phyloP scores from a whole-genome alignment of 2,888 invertebrate genomes.

The Zootermopsis nevadensis region DNA sequence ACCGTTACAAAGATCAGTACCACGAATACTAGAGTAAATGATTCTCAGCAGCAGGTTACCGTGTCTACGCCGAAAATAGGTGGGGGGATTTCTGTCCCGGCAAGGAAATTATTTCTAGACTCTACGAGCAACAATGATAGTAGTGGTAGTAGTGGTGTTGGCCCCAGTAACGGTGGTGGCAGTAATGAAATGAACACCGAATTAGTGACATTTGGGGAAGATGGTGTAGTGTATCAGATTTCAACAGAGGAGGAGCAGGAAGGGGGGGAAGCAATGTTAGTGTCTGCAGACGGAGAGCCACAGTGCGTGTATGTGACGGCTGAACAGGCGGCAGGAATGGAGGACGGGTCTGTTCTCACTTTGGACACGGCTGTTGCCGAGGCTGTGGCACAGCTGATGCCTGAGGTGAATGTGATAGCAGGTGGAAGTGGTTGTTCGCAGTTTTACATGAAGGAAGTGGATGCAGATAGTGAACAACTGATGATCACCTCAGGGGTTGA shows the following conservation, averaged over 20 bases:
- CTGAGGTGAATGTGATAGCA: conserved; percentile 61
- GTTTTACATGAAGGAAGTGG: conserved; percentile 63
- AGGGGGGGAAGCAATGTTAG: conserved; percentile 59
- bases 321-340: conserved; percentile 65
- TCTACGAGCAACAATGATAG: not conserved
- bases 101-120: conserved; percentile 49
- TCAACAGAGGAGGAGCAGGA: conserved; percentile 44
- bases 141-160: not conserved
- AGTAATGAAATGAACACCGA: conserved; percentile 58
- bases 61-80: conserved; percentile 24
- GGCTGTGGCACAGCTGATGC: conserved; percentile 69
- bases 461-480: conserved; percentile 54
- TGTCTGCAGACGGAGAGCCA: conserved; percentile 73
- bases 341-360: conserved; percentile 62
- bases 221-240: conserved; percentile 83
- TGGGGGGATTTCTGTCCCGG: conserved; percentile 49
- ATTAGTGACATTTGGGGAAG: conserved; percentile 83
- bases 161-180: not conserved
- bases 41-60: conserved; percentile 28
- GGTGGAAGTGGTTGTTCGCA: conserved; percentile 54
- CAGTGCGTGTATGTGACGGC: conserved; percentile 75
- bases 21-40: conserved; percentile 29
- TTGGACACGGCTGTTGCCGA: conserved; percentile 62
- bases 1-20: conserved; percentile 48
- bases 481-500: conserved; percentile 49